A percentile compares a stretch with the other conserved stretches of the same genome.
Evolutionary conservation across 2,888 invertebrate genomes (phyloP).

Genomic region (Xiphydria camelus): DNA sequence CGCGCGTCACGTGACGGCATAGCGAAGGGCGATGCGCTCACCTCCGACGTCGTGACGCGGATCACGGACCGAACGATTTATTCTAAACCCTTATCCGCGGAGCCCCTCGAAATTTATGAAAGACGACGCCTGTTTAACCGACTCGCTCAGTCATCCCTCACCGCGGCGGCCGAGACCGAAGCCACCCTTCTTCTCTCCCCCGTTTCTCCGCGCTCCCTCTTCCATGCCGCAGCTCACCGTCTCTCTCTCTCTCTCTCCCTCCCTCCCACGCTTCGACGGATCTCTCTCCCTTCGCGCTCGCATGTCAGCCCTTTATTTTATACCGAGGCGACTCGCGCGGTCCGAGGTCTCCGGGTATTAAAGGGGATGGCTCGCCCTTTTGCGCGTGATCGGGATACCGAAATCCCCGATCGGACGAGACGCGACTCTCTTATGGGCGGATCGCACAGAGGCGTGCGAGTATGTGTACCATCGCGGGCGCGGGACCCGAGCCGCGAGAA

Average conservation of each 20-base stretch:
- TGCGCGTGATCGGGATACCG: slow-evolving; percentile 55
- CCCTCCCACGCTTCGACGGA: no score
- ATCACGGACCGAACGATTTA: slow-evolving; percentile 56
- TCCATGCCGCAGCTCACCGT: slow-evolving; percentile 9
- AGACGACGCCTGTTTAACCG: slow-evolving; percentile 57
- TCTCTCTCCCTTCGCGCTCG: background rate
- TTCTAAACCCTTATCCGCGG: slow-evolving; percentile 53
- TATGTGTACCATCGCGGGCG: no score
- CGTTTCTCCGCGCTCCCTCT: slow-evolving; percentile 15
- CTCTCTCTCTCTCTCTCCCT: slow-evolving; percentile 4
- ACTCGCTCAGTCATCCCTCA: slow-evolving; percentile 47
- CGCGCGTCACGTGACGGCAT: background rate
- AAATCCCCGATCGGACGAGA: slow-evolving; percentile 42
- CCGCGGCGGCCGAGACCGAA: background rate
- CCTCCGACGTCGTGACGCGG: slow-evolving; percentile 46
- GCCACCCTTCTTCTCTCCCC: background rate
- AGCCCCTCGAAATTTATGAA: slow-evolving; percentile 55
- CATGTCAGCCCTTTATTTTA: slow-evolving; percentile 51
- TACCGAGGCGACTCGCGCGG: slow-evolving; percentile 27
- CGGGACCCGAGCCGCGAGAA: no score
- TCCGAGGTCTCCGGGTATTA: slow-evolving; percentile 47
- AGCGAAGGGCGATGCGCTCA: slow-evolving; percentile 26
- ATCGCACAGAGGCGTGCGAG: no score
- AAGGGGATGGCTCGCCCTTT: slow-evolving; percentile 52
- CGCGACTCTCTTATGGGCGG: slow-evolving; percentile 41